phyloP scores from a whole-genome alignment of 2,797 vertebrate genomes.

The Mus spretus region DNA sequence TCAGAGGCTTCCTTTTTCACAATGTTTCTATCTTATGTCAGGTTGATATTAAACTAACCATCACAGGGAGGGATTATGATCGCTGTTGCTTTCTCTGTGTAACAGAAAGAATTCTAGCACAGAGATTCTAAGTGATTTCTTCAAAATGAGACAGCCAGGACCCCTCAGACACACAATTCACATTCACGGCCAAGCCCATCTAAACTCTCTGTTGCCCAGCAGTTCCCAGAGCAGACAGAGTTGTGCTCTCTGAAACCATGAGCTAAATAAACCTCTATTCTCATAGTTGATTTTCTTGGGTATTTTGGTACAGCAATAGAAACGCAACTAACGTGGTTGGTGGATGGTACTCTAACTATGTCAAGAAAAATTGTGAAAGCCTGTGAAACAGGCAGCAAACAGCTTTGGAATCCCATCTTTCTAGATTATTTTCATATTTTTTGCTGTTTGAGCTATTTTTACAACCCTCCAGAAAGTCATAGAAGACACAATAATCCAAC shows the following conservation, averaged over 20 bases:
- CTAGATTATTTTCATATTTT: not conserved
- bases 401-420: not conserved
- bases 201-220: not conserved
- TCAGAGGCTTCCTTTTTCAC: not conserved
- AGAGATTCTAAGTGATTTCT: not conserved
- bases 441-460: not conserved
- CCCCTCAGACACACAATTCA: not conserved
- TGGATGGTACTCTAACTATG: not conserved
- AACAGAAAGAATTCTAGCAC: not conserved
- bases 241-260: not conserved
- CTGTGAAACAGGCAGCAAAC: not conserved
- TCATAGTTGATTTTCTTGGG: not conserved
- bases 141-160: constrained; percentile 22
- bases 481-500: not conserved
- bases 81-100: not conserved
- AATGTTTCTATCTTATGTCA: not conserved
- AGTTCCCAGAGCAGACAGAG: not conserved
- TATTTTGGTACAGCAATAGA: not conserved
- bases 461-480: not conserved
- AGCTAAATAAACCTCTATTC: not conserved
- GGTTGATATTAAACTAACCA: not conserved
- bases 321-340: too few relatives aligned
- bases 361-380: not conserved
- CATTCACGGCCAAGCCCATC: not conserved
- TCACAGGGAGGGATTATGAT: not conserved